Evolutionary conservation across 2,797 vertebrate species (phyloP), one percentile per base, ranked within the genome.

Genomic region (Hirundo rustica): DNA sequence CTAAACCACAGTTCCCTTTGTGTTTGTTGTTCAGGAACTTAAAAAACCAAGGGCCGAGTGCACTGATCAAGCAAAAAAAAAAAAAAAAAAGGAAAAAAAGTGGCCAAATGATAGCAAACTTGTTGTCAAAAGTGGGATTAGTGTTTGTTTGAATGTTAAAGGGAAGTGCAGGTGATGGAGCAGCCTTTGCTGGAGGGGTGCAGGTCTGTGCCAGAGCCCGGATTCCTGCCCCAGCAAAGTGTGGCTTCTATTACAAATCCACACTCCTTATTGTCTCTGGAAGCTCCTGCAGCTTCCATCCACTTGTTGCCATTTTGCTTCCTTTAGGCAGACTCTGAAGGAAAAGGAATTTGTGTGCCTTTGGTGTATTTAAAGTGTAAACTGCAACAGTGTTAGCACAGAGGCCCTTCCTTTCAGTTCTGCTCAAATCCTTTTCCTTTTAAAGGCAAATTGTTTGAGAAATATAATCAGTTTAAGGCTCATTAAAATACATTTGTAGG

Each of bases 401-500:
- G 66, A 71, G 32, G 38, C 40, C 75, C 23, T n/a, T 66, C 11
- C 51, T 75, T 84, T 85, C 18, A 34, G 44, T 92, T 75, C 72
- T 88, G 20, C 67, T 90, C 83, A 66, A 93, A 64, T 82, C 38
- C 32, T 92, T 67, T 53, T 73, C 70, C 64, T 85, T 93, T 92
- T 89, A 60, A 88, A 88, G 79, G 82, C 71, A 92, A 89, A 87
- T 89, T 85, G 74, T 82, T 88, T 92, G 87, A 91, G 80, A 92
- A 93, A 87, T 94, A 70, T 16, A 93, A 71, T 89, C 68, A 42
- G 58, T 79, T 90, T 88, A 96, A 90, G 57, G 50, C 85, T 96
- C 79, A 91, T 94, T 94, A 92, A 90, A 96, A 95, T 90, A 92
- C 88, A 92, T 92, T 94, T 92, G 88, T 93, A 74, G 80, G 73